phyloP scores from a whole-genome alignment of 2,888 invertebrate genomes.

The Muscina levida region DNA sequence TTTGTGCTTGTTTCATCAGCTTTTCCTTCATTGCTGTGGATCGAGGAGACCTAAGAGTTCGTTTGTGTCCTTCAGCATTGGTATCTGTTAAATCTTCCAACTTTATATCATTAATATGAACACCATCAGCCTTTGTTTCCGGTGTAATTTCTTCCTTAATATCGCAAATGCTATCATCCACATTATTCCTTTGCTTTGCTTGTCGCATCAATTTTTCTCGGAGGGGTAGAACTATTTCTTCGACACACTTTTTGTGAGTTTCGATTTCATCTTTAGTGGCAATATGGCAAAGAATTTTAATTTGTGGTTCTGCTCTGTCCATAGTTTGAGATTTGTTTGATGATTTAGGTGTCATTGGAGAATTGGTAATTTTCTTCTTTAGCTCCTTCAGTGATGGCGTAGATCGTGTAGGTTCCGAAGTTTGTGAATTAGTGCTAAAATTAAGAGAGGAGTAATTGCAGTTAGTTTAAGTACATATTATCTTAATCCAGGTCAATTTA shows the following conservation, averaged over 20 bases:
- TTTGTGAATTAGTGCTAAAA: conserved; percentile 47
- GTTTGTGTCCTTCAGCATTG: background rate
- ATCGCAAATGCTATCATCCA: background rate
- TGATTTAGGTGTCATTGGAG: conserved; percentile 26
- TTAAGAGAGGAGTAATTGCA: background rate
- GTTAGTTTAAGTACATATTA: background rate
- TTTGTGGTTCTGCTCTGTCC: conserved; percentile 62
- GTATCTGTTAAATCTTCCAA: background rate
- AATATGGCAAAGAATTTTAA: conserved; percentile 69
- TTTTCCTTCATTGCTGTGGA: background rate
- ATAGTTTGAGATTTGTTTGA: conserved; percentile 35
- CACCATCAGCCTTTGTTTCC: conserved; percentile 34
- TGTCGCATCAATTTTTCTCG: conserved; percentile 56
- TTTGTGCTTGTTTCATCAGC: conserved; percentile 1
- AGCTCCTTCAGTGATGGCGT: background rate
- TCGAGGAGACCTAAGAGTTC: conserved; percentile 20
- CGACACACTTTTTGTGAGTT: conserved; percentile 42
- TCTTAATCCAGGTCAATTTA: no score
- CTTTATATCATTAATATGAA: background rate
- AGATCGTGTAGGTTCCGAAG: conserved; percentile 28
- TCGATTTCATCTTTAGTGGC: conserved; percentile 51
- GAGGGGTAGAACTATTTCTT: conserved; percentile 55
- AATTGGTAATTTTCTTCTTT: conserved; percentile 37
- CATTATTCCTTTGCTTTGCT: conserved; percentile 26
- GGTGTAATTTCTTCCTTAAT: conserved; percentile 6